phyloP scores from a whole-genome alignment of 92 coral and sea anemone species.

The Paramuricea clavata region DNA sequence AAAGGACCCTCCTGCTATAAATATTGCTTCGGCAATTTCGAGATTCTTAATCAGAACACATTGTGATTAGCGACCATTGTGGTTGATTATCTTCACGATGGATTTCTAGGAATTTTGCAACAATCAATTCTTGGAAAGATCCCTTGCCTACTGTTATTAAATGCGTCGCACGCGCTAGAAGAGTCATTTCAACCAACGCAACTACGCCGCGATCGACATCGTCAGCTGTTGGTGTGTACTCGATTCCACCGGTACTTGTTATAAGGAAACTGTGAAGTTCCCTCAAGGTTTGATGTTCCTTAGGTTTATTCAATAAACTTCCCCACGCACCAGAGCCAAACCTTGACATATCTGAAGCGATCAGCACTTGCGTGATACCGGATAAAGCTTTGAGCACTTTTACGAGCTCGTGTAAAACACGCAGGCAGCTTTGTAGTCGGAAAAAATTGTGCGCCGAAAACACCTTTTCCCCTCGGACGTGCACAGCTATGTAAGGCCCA shows the following conservation, averaged over 20 bases:
- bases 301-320: no score
- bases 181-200: no score
- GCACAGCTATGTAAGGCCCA: constrained; percentile 78
- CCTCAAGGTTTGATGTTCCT: not conserved
- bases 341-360: constrained; percentile 60
- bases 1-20: no score
- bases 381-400: constrained; percentile 52
- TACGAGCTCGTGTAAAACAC: constrained; percentile 62
- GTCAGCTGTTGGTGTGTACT: not conserved
- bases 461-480: constrained; percentile 85
- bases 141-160: constrained; percentile 8
- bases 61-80: no score
- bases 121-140: constrained; percentile 6
- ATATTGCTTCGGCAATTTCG: not conserved
- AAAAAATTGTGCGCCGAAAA: constrained; percentile 79
- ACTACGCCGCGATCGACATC: no score
- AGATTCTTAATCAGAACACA: not conserved
- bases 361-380: no score
- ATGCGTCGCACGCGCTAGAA: no score
- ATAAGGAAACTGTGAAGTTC: no score
- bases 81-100: not conserved
- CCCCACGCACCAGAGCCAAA: constrained; percentile 69
- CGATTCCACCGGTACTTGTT: not conserved
- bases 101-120: not conserved
- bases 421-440: constrained; percentile 69